Percentiles rank a stretch among this genome's conserved stretches.
phyloP scores from a whole-genome alignment of 2,888 invertebrate species.

The Mesodorylaimus sp. region DNA sequence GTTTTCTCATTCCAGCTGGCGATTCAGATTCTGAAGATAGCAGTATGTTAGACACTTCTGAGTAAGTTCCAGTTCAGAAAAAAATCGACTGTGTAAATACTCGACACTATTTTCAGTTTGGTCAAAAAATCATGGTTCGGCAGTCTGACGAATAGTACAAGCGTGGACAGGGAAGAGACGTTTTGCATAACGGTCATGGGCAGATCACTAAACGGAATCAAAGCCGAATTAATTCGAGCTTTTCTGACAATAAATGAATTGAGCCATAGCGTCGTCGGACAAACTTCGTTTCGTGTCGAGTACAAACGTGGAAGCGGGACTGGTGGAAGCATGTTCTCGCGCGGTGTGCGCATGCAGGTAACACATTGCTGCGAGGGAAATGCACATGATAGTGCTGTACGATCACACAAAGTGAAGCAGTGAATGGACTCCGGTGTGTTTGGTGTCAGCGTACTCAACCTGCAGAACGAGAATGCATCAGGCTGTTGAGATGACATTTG shows the following conservation, averaged over 20 bases:
- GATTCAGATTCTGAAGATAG: constrained; percentile 27
- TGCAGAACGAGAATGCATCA: not conserved
- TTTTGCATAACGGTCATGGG: constrained; percentile 90
- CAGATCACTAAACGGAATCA: constrained; percentile 82
- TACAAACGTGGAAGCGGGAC: constrained; percentile 59
- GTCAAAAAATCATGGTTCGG: constrained; percentile 99
- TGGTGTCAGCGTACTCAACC: not conserved
- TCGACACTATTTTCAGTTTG: constrained; percentile 33
- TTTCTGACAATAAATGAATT: constrained; percentile 89
- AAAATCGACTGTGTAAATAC: not conserved
- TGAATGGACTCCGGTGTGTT: not conserved
- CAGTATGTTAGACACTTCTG: constrained; percentile 25
- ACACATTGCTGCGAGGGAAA: too few relatives aligned
- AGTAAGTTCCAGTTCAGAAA: constrained; percentile 14
- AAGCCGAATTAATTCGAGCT: constrained; percentile 92
- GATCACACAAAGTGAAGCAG: not conserved
- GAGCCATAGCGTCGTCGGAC: constrained; percentile 91
- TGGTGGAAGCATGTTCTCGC: constrained; percentile 42
- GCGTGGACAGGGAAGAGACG: constrained; percentile 74
- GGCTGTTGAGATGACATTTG: too few relatives aligned
- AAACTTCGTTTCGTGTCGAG: constrained; percentile 92
- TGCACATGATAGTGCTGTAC: not conserved
- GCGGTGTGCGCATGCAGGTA: constrained; percentile 29
- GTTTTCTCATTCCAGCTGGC: constrained; percentile 10
- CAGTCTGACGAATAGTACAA: constrained; percentile 62